A percentile compares a stretch with the other conserved stretches of the same genome.
phyloP scores from a whole-genome alignment of 2,113 vertebrate species.

The Onychostoma macrolepis region DNA sequence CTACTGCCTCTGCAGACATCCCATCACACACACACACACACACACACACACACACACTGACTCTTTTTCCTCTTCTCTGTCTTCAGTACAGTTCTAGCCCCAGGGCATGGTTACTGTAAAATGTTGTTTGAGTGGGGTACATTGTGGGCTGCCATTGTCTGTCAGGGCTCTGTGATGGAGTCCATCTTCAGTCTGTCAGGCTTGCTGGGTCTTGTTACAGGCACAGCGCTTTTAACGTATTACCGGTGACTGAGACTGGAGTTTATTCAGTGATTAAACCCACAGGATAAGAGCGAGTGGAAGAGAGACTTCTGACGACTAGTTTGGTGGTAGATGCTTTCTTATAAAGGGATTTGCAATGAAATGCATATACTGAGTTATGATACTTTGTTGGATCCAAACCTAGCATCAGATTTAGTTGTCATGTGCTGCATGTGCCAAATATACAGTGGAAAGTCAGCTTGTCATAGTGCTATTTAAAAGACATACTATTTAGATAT shows the following conservation, averaged over 20 bases:
- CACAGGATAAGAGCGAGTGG: constrained; percentile 24
- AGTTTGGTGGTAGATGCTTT: constrained; percentile 4
- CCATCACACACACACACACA: constrained; percentile 16
- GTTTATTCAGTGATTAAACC: constrained; percentile 30
- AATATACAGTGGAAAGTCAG: not conserved
- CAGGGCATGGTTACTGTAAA: constrained; percentile 45
- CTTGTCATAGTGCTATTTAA: not conserved
- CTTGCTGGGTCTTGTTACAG: constrained; percentile 30
- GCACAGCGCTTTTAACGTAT: constrained; percentile 38
- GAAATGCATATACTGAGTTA: not conserved
- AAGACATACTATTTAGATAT: no score
- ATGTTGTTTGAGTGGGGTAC: constrained; percentile 37
- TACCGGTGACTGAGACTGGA: constrained; percentile 32
- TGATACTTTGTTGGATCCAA: not conserved
- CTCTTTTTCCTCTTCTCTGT: not conserved
- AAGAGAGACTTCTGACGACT: constrained; percentile 18
- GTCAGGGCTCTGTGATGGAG: constrained; percentile 43
- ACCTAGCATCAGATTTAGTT: not conserved
- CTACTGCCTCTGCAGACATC: constrained; percentile 52
- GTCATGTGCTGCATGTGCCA: not conserved
- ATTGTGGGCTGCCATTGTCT: constrained; percentile 42
- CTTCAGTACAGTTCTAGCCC: constrained; percentile 36
- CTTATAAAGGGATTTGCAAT: not conserved
- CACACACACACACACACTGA: not conserved
- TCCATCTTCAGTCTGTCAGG: constrained; percentile 53